Evolutionary conservation across 2,888 invertebrate species (phyloP), one percentile per base, ranked within the genome.

Genomic region (Epinotia nisella): DNA sequence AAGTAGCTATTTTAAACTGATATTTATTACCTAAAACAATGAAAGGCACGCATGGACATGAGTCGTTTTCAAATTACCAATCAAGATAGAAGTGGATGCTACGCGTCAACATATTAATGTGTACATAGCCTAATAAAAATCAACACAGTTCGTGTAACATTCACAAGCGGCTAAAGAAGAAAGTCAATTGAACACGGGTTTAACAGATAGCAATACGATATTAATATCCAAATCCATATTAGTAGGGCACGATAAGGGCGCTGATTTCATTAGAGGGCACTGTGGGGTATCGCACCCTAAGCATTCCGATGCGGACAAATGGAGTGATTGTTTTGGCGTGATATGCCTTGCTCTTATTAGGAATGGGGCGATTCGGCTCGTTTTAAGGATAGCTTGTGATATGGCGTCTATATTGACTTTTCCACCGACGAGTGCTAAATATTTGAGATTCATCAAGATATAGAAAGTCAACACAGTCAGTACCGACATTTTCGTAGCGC

Each of bases 291-390:
- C 66, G 53, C 64, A 55, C 55, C 66, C 55, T 39, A 66, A 9
- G 56, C 55, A 41, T 66, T 66, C 66, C 66, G 55, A 66, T 66
- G 55, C 66, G 56, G 39, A 55, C n/a, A 66, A 21, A 56, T 66
- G 55, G 55, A 66, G 55, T 66, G 55, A 66, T 66, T 66, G 66
- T 66, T 66, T 66, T 66, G 41, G 66, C 66, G 55, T 56, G 66
- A 66, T 56, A 56, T 39, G 53, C 21, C n/a, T 66, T 21, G 21
- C 35, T 66, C n/a, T 56, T 66, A 21, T 65, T 29, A 17, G 19
- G 29, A 53, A 3, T 19, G 7, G 45, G 11, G 35, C 49, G 49
- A 49, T 49, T 49, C 49, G 49, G n/a, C 49, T n/a, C n/a, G 49
- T n/a, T 49, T 49, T n/a, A 49, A n/a, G n/a, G 49, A n/a, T n/a